phyloP scores from a whole-genome alignment of 1,140 invertebrate species.

The Lamellibrachia luymesi region DNA sequence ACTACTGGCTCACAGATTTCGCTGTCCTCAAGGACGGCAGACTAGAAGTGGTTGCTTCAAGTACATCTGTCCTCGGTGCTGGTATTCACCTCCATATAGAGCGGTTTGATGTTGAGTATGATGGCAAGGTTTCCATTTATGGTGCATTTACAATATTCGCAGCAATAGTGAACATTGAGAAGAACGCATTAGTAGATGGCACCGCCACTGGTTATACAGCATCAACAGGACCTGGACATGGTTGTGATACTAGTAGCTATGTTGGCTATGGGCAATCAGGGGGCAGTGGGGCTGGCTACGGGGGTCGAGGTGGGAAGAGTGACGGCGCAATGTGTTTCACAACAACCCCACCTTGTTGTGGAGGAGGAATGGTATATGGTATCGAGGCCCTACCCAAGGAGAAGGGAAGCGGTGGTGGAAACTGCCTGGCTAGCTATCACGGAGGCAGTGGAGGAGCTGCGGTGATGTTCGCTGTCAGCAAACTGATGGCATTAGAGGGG shows the following conservation, averaged over 20 bases:
- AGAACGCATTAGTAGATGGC: not conserved
- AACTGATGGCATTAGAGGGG: constrained; percentile 35
- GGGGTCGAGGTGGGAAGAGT: not conserved
- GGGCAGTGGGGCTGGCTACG: not conserved
- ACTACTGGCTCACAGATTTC: not conserved
- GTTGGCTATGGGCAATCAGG: not conserved
- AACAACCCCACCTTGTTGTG: not conserved
- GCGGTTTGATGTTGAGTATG: not conserved
- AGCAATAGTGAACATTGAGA: not conserved
- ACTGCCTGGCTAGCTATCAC: constrained; percentile 21
- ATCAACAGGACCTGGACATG: not conserved
- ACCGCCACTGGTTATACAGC: not conserved
- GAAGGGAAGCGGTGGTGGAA: constrained; percentile 41
- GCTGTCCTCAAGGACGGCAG: not conserved
- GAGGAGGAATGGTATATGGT: constrained; percentile 17
- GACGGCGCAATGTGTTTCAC: too few species aligned
- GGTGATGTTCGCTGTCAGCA: constrained; percentile 30
- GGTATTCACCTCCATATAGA: not conserved
- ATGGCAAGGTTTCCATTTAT: not conserved
- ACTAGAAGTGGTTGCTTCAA: not conserved
- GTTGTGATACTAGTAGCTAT: too few species aligned
- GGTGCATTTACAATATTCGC: not conserved
- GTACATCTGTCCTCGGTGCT: not conserved
- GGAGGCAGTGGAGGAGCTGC: constrained; percentile 29
- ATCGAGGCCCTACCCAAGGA: constrained; percentile 27